Conservation (phyloP, 23 tunicate genomes). For the Ascidia mentula region DNA sequence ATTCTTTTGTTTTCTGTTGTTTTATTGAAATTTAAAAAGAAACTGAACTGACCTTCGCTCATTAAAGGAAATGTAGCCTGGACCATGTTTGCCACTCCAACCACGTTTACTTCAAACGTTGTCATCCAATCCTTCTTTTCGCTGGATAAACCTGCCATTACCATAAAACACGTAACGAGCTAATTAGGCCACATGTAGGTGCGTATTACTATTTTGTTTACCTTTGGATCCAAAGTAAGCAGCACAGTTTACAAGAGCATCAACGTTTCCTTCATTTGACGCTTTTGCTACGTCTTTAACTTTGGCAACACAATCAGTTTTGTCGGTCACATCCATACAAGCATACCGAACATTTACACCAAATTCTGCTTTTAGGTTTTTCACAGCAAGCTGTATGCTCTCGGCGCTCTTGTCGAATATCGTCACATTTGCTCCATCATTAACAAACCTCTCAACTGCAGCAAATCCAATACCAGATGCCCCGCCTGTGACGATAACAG, state of each 20-base stretch:
- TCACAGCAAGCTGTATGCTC: conserved; percentile 4
- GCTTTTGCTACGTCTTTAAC: too few relatives aligned
- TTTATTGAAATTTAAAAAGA: too few relatives aligned
- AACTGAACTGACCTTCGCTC: conserved; percentile 46
- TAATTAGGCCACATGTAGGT: too few relatives aligned
- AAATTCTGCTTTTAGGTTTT: not conserved
- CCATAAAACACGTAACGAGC: too few relatives aligned
- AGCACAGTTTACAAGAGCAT: conserved; percentile 50
- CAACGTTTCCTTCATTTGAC: conserved; percentile 9
- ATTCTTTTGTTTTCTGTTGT: too few relatives aligned
- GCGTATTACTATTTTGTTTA: not conserved
- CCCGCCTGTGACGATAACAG: conserved; percentile 56
- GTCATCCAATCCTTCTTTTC: conserved; percentile 46
- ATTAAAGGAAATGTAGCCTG: conserved; percentile 68
- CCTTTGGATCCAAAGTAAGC: conserved; percentile 65
- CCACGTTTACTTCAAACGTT: conserved; percentile 56
- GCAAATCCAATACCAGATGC: conserved; percentile 85
- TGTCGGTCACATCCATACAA: not conserved
- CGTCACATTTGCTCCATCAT: conserved; percentile 77
- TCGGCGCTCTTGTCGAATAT: conserved; percentile 48
- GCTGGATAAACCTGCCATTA: conserved; percentile 34
- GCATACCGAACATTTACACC: not conserved
- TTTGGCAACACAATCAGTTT: not conserved
- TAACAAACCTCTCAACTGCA: conserved; percentile 72
- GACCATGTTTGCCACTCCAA: conserved; percentile 44